Evolutionary conservation across 2,113 vertebrate genomes (phyloP).

Genomic region (Leucoraja erinaceus): DNA sequence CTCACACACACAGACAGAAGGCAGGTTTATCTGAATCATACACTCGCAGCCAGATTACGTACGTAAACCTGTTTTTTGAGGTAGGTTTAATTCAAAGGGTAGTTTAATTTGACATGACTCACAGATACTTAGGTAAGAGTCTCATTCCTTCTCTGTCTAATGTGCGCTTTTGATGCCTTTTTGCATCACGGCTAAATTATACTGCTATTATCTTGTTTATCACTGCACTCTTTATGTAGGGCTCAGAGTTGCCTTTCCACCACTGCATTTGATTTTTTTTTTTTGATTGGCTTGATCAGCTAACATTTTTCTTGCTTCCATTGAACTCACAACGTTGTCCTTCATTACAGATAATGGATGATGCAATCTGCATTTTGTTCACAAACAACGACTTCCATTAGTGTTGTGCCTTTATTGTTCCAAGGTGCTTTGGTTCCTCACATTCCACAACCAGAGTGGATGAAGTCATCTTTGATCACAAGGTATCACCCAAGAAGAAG

Average conservation of each 20-base stretch:
- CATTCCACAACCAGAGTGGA: too few relatives aligned
- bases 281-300: not conserved
- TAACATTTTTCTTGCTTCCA: not conserved
- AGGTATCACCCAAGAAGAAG: too few relatives aligned
- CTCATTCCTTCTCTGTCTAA: conserved; percentile 11
- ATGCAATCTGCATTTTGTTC: not conserved
- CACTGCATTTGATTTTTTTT: not conserved
- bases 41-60: not conserved
- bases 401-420: too few relatives aligned
- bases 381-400: too few relatives aligned
- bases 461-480: too few relatives aligned
- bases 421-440: too few relatives aligned
- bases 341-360: too few relatives aligned
- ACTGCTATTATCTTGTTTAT: conserved; percentile 31
- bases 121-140: conserved; percentile 16
- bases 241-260: not conserved
- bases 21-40: conserved; percentile 6
- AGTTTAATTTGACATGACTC: conserved; percentile 35
- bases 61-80: conserved; percentile 15
- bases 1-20: not conserved
- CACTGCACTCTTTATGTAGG: not conserved
- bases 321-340: not conserved
- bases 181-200: conserved; percentile 29
- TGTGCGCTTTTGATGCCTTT: conserved; percentile 12
- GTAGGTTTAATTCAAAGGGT: conserved; percentile 3